Conservation (phyloP, 2,888 invertebrate genomes). For the Nephrotoma appendiculata region DNA sequence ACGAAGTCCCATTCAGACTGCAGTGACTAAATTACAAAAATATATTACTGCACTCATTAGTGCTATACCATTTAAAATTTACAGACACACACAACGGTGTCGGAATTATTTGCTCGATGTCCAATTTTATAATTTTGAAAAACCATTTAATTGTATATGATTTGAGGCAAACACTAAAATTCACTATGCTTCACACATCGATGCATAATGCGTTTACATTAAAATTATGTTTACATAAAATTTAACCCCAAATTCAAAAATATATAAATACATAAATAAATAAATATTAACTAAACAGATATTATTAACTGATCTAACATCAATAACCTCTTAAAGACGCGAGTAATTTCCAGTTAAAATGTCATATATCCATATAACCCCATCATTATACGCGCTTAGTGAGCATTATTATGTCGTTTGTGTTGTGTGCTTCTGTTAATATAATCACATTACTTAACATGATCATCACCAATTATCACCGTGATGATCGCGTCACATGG, state of each 20-base stretch:
- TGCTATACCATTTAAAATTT: no score
- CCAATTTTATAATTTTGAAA: no score
- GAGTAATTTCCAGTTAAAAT: not conserved
- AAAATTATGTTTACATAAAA: not conserved
- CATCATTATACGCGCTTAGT: not conserved
- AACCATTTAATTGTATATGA: no score
- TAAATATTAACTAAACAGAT: conserved; percentile 1
- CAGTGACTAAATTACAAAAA: no score
- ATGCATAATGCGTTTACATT: not conserved
- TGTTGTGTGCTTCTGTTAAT: not conserved
- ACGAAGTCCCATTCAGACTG: no score
- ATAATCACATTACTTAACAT: not conserved
- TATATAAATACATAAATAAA: not conserved
- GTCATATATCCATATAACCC: not conserved
- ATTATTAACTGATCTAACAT: not conserved
- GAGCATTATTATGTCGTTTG: not conserved
- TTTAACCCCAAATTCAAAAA: not conserved
- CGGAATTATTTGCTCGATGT: no score
- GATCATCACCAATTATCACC: not conserved
- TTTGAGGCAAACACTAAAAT: no score
- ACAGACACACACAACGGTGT: no score
- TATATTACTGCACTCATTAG: no score
- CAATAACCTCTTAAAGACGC: not conserved
- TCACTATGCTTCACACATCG: not conserved
- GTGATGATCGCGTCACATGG: not conserved